Evolutionary conservation across 2,797 vertebrate genomes (phyloP), one percentile per base, ranked within the genome.

Genomic region (Nothura maculosa): DNA sequence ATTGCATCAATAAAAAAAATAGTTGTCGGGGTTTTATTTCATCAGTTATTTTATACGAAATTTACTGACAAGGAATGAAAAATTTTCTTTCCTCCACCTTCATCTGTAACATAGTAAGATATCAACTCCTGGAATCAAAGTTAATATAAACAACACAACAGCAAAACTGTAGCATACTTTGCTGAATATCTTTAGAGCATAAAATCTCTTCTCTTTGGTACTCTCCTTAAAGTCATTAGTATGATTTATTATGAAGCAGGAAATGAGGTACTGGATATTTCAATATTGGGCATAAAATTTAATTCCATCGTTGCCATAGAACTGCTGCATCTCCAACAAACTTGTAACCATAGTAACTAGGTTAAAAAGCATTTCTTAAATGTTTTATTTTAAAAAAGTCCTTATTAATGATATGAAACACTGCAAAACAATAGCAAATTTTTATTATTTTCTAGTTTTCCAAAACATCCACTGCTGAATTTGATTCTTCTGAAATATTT

Each of bases 221-320:
- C 75, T 38, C 89, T 80, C 64, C 89, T 92, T 91, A 36, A 89
- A 92, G 92, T 96, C 94, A 94, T 96, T 95, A 97, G 78, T 54
- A 67, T 96, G 92, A 98, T 97, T 97, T 97, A 97, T 97, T 93
- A 92, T 34, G 80, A 97, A 94, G 93, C 90, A 97, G 95, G 96
- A 98, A 97, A 97, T 97, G 95, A 96, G 94, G 68, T 85, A 76
- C 90, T 96, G 89, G 90, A 96, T 97, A 96, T 97, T 98, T 97
- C 89, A 97, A 89, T 94, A 94, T 14, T 78, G 80, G 92, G 82
- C 84, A 96, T 90, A 97, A 97, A 97, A 95, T 90, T 87, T 93
- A 63, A 97, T 97, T 97, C 89, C 68, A 84, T 91, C 45, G 27
- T 95, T 97, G 85, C 92, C 92, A 85, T 14, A 79, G 66, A 96